These are phyloP conservation scores for Rhodophaea formosa DNA, from an alignment of 2,888 invertebrate species.

Conservation along the genomic window DNA sequence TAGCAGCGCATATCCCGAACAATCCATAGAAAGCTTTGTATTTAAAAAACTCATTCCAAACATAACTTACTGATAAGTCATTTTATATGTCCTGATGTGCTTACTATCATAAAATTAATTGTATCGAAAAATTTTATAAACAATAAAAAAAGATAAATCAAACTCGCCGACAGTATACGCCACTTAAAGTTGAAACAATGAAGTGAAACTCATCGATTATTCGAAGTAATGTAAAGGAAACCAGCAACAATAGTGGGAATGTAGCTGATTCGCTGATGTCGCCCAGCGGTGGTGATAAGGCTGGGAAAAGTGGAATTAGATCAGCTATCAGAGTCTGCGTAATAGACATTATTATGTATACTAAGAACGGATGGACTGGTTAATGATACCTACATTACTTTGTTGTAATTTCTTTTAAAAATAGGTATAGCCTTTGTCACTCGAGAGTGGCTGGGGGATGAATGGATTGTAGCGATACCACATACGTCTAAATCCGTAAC, in stretches of 20 bases:
- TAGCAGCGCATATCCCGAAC: too few species aligned
- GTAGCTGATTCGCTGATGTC: constrained; percentile 1
- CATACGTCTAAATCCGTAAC: too few species aligned
- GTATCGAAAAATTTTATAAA: not conserved
- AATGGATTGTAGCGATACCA: too few species aligned
- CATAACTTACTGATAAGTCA: too few species aligned
- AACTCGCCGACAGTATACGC: not conserved
- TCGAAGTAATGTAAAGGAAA: constrained; percentile 43
- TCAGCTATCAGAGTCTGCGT: constrained; percentile 11
- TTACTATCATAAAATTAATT: not conserved
- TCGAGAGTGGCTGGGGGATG: too few species aligned
- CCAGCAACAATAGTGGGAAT: constrained; percentile 52
- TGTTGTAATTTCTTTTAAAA: not conserved
- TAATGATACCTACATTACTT: not conserved
- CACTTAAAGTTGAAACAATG: constrained; percentile 41
- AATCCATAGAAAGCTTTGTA: too few species aligned
- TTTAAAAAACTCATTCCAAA: too few species aligned
- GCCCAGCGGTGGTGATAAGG: constrained; percentile 20
- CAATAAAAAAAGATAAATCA: not conserved
- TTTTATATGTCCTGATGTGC: too few species aligned
- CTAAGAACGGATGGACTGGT: not conserved
- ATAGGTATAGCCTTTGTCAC: too few species aligned
- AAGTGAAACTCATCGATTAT: constrained; percentile 68
- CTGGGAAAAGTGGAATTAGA: constrained; percentile 23
- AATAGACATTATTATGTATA: constrained; percentile 3